Percentiles rank a stretch among this genome's conserved stretches.
These are phyloP conservation scores for Nycteola revayana DNA, from an alignment of 2,888 invertebrate genomes.

Conservation along the genomic window DNA sequence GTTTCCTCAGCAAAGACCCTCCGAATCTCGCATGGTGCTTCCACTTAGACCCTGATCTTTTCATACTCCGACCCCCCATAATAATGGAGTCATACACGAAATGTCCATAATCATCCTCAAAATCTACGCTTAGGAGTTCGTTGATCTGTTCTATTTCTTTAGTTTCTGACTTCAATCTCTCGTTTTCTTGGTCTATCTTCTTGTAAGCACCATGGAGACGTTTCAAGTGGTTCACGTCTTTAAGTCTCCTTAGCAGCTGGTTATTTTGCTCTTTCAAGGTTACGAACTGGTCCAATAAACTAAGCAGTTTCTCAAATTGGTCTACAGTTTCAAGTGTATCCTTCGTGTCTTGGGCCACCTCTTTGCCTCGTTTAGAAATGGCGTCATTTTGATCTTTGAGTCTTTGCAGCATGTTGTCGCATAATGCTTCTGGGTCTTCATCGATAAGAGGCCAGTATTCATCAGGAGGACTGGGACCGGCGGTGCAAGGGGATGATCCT, in stretches of 20 bases:
- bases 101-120: slow-evolving; percentile 84
- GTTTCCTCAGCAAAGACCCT: slow-evolving; percentile 79
- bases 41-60: slow-evolving; percentile 77
- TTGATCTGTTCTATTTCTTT: slow-evolving; percentile 66
- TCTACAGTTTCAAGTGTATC: slow-evolving; percentile 86
- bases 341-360: slow-evolving; percentile 79
- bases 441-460: slow-evolving; percentile 55
- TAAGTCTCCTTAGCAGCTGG: slow-evolving; percentile 84
- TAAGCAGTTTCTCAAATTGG: slow-evolving; percentile 89
- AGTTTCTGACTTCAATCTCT: slow-evolving; percentile 55
- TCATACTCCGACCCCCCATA: slow-evolving; percentile 71
- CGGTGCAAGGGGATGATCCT: slow-evolving; percentile 70
- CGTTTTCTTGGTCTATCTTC: slow-evolving; percentile 69
- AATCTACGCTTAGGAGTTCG: slow-evolving; percentile 79
- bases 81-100: slow-evolving; percentile 85
- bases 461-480: slow-evolving; percentile 60
- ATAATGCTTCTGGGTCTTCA: slow-evolving; percentile 58
- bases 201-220: slow-evolving; percentile 83
- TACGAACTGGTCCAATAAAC: slow-evolving; percentile 88
- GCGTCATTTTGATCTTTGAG: slow-evolving; percentile 66
- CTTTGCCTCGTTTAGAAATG: slow-evolving; percentile 76
- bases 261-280: slow-evolving; percentile 87
- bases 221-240: slow-evolving; percentile 87
- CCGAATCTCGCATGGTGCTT: slow-evolving; percentile 68
- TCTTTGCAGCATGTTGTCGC: slow-evolving; percentile 66